Base-by-base conservation (phyloP, 1,140 invertebrate species). In the Diuraphis noxia region DNA sequence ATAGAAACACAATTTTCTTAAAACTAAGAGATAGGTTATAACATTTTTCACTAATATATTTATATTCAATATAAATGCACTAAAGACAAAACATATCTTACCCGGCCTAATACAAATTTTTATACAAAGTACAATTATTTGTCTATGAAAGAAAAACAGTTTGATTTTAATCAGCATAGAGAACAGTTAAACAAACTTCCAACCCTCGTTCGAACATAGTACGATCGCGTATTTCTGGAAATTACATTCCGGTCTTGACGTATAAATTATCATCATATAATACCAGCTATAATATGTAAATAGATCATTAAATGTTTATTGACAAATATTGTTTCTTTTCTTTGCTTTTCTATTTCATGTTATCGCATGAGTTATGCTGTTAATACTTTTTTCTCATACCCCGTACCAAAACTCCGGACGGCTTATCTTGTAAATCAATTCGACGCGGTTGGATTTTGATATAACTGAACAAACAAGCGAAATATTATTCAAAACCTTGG, bases 351-450 rank as follows among this genome's bases (percentile, higher is more conserved):
- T 82, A 38, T 82, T 40, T 82, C 38, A 1, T 17, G 30, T 5
- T n/a, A 72, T n/a, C 13, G 56, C 56, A n/a, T n/a, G 9, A 40
- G 9, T 82, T 82, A 82, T 82, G 41, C 40, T 40, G 17, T 30
- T 43, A 43, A 41, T 82, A 41, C 36, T 40, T 82, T 82, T 82
- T 82, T 40, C 41, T 13, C 25, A 17, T n/a, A n/a, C 30, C n/a
- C 30, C 56, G 13, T 72, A 17, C 19, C 25, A 46, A 25, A 86
- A 49, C 84, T 86, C 41, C 1, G 21, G 34, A 49, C 46, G 21
- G 34, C 46, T 86, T 49, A 46, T 86, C 43, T 49, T 49, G n/a
- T 86, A 86, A 86, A 86, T 86, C 41, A 86, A 86, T 86, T 49
- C 84, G 10, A 43, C 41, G n/a, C 17, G 41, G n/a, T 85, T 9